A percentile compares a stretch with the other conserved stretches of the same genome.
phyloP scores from a whole-genome alignment of 1,140 invertebrate species.

The Drosophila ficusphila region DNA sequence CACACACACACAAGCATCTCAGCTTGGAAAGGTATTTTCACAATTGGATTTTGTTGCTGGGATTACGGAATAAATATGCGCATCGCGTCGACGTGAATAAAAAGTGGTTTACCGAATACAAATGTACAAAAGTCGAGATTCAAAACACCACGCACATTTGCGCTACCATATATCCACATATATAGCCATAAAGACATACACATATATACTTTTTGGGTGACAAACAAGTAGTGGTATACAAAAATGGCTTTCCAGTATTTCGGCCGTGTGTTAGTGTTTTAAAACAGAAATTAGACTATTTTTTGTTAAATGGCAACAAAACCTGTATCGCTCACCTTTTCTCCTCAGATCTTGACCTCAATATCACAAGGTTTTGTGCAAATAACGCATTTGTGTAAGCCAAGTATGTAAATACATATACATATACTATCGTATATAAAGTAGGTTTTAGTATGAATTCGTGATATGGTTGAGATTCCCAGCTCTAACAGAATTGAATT shows the following conservation, averaged over 20 bases:
- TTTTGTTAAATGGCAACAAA: conserved; percentile 1
- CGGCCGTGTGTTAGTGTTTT: conserved; percentile 2
- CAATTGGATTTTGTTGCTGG: conserved; percentile 5
- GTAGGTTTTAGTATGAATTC: not conserved
- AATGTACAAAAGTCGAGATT: conserved; percentile 24
- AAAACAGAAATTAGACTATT: not conserved
- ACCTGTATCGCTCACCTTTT: conserved; percentile 30
- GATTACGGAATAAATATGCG: conserved; percentile 13
- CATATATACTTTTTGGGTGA: conserved; percentile 1
- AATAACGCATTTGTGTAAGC: conserved; percentile 20
- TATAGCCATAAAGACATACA: not conserved
- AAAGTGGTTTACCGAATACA: conserved; percentile 22
- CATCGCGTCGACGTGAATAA: conserved; percentile 1
- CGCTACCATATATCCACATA: not conserved
- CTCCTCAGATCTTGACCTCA: conserved; percentile 31
- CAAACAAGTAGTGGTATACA: conserved; percentile 5
- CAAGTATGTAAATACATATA: conserved; percentile 10
- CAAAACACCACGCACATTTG: conserved; percentile 11
- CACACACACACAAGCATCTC: not conserved
- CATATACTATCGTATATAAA: not conserved
- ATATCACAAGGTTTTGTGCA: conserved; percentile 38
- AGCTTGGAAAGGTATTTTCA: not conserved
- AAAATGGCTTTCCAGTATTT: conserved; percentile 6
- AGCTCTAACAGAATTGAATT: not conserved
- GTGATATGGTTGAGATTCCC: not conserved